A percentile compares a stretch with the other conserved stretches of the same genome.
Evolutionary conservation across 2,113 vertebrate genomes (phyloP).

Genomic region (Perca fluviatilis): DNA sequence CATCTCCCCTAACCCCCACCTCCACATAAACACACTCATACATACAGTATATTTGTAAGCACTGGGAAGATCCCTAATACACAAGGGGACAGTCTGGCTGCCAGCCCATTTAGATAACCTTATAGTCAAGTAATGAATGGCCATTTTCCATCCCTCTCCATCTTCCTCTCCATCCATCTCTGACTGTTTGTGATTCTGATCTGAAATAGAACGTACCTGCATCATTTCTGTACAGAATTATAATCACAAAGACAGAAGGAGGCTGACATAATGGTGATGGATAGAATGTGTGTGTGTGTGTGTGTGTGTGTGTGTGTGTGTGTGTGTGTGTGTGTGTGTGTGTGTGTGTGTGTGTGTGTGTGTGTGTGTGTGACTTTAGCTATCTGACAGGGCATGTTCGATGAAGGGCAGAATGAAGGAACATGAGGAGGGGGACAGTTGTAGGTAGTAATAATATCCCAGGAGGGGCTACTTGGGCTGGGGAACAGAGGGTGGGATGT

Average conservation of each 20-base stretch:
- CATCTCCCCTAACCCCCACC: background rate
- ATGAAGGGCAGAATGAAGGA: slow-evolving; percentile 45
- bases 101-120: slow-evolving; percentile 66
- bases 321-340: background rate
- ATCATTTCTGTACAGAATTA: slow-evolving; percentile 60
- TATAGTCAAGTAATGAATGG: slow-evolving; percentile 68
- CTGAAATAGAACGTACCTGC: slow-evolving; percentile 66
- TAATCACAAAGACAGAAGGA: slow-evolving; percentile 47
- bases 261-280: slow-evolving; percentile 50
- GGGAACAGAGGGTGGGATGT: background rate
- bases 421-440: slow-evolving; percentile 62
- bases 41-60: slow-evolving; percentile 21
- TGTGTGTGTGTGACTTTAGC: slow-evolving; percentile 31
- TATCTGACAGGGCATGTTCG: slow-evolving; percentile 37
- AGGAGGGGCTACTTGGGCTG: slow-evolving; percentile 41
- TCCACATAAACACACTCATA: background rate
- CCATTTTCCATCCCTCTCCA: slow-evolving; percentile 51
- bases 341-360: background rate
- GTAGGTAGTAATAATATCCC: slow-evolving; percentile 65
- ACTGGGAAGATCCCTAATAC: slow-evolving; percentile 39
- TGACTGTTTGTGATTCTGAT: slow-evolving; percentile 58
- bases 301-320: background rate
- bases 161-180: slow-evolving; percentile 60
- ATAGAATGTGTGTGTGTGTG: background rate
- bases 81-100: slow-evolving; percentile 52